A percentile compares a stretch with the other conserved stretches of the same genome.
These are phyloP conservation scores for Macaca fascicularis DNA, from an alignment of 2,113 vertebrate species.

Conservation along the genomic window T2T-MFA8v1.1 NC_088376.1:126532001-126532500, in stretches of 20 bases:
- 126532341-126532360: too few relatives aligned
- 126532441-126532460: too few relatives aligned
- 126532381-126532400: too few relatives aligned
- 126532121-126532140: background rate
- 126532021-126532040: background rate
- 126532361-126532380: too few relatives aligned
- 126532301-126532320: too few relatives aligned
- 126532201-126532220: background rate
- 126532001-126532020: background rate
- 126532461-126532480: too few relatives aligned
- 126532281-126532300: too few relatives aligned
- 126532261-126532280: background rate
- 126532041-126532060: background rate
- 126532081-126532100: background rate
- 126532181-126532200: background rate
- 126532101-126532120: too few relatives aligned
- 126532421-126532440: too few relatives aligned
- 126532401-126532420: too few relatives aligned
- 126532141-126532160: background rate
- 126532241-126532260: background rate
- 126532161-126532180: background rate
- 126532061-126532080: background rate
- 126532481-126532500: too few relatives aligned
- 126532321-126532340: too few relatives aligned
- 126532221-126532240: background rate